A percentile compares a stretch with the other conserved stretches of the same genome.
These are phyloP conservation scores for Drosophila eugracilis DNA, from an alignment of 1,140 invertebrate species.

Conservation along the genomic window DNA sequence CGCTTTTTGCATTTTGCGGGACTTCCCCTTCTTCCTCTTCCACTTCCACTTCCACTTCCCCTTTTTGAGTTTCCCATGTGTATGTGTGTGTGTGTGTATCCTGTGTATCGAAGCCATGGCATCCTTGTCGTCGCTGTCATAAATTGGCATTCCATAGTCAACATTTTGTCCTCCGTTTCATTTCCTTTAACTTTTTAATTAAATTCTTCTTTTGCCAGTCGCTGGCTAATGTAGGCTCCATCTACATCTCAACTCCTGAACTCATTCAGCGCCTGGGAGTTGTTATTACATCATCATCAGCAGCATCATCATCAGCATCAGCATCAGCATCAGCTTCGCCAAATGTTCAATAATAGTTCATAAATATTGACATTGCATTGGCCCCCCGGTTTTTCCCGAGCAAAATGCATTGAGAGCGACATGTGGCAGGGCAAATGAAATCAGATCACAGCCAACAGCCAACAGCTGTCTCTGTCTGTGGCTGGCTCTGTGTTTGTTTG, in stretches of 20 bases:
- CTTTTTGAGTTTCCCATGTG: background rate
- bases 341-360: slow-evolving; percentile 46
- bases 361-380: slow-evolving; percentile 44
- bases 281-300: slow-evolving; percentile 17
- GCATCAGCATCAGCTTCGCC: slow-evolving; percentile 22
- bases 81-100: background rate
- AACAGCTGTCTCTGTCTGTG: background rate
- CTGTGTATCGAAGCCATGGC: slow-evolving; percentile 3
- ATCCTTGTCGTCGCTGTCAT: slow-evolving; percentile 40
- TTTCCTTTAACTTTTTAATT: slow-evolving; percentile 54
- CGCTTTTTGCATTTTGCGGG: slow-evolving; percentile 42
- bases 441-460: slow-evolving; percentile 38
- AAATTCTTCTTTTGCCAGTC: slow-evolving; percentile 43
- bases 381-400: slow-evolving; percentile 2
- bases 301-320: background rate
- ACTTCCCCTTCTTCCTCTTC: background rate
- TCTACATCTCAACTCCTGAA: background rate
- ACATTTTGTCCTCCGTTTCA: slow-evolving; percentile 6
- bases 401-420: slow-evolving; percentile 31
- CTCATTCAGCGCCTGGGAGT: background rate
- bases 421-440: slow-evolving; percentile 55
- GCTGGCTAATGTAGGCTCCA: slow-evolving; percentile 35
- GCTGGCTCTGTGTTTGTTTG: slow-evolving; percentile 2
- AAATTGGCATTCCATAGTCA: slow-evolving; percentile 54
- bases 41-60: no score